phyloP scores from a whole-genome alignment of 2,888 invertebrate species.

The Polietes domitor region DNA sequence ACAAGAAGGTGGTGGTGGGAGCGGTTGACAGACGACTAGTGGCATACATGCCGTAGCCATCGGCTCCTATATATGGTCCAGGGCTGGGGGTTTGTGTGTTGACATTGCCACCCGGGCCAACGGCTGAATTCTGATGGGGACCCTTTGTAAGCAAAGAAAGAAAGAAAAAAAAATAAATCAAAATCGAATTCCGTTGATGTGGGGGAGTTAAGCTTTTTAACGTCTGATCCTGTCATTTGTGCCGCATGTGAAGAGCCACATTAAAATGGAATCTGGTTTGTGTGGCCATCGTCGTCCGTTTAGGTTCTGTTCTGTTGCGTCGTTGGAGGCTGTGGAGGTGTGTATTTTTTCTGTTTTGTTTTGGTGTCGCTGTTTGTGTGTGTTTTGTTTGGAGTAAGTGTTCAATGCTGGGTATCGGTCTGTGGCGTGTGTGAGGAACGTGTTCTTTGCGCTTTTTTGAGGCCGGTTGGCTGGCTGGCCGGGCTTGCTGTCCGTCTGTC shows the following conservation, averaged over 20 bases:
- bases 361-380: neutral
- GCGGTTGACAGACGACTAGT: slow-evolving; percentile 78
- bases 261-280: slow-evolving; percentile 14
- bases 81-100: slow-evolving; percentile 81
- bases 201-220: slow-evolving; percentile 41
- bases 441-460: slow-evolving; percentile 49
- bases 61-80: slow-evolving; percentile 80
- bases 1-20: slow-evolving; percentile 82
- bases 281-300: neutral
- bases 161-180: slow-evolving; percentile 34
- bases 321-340: slow-evolving; percentile 60
- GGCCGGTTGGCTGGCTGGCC: neutral
- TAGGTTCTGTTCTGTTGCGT: neutral
- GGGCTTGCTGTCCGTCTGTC: slow-evolving; percentile 14
- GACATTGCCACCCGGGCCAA: slow-evolving; percentile 73
- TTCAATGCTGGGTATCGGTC: slow-evolving; percentile 48
- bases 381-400: slow-evolving; percentile 36
- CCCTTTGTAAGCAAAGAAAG: slow-evolving; percentile 70
- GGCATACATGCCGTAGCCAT: slow-evolving; percentile 81
- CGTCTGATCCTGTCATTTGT: slow-evolving; percentile 16
- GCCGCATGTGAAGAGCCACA: neutral
- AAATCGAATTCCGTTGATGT: neutral
- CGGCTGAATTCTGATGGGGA: slow-evolving; percentile 74
- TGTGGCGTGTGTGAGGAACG: slow-evolving; percentile 64
- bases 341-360: slow-evolving; percentile 33